Conservation (phyloP, 2,113 vertebrate genomes). For the Arizona elegans region DNA sequence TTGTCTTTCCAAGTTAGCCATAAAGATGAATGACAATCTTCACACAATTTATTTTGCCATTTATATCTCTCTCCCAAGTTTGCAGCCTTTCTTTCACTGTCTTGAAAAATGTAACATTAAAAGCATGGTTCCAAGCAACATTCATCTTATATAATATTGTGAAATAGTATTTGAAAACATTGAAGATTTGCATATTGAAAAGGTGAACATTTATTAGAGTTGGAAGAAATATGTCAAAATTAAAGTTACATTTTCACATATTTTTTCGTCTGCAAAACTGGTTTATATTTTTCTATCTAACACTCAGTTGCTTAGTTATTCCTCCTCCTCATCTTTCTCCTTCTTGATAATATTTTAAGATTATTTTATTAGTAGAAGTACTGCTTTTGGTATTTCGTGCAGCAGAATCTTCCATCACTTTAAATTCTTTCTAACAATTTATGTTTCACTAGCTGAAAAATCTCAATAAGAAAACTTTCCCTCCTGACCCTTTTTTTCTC, state of each 20-base stretch:
- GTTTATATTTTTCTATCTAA: background rate
- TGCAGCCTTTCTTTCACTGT: constrained; percentile 12
- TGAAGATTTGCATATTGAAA: constrained; percentile 3
- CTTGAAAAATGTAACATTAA: background rate
- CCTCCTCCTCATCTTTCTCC: background rate
- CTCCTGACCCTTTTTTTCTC: background rate
- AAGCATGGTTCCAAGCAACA: background rate
- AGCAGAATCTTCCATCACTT: background rate
- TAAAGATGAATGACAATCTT: background rate
- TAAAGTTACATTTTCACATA: constrained; percentile 16
- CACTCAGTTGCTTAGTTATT: constrained; percentile 22
- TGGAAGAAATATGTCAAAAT: background rate
- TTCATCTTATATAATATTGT: background rate
- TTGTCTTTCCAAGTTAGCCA: background rate
- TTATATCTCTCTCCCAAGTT: constrained; percentile 4
- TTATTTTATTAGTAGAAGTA: background rate
- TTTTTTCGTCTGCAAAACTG: background rate
- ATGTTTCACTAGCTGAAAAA: background rate
- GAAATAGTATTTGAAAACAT: background rate
- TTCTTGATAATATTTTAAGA: background rate
- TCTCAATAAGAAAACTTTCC: background rate
- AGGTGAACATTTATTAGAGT: background rate
- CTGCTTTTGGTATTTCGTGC: background rate
- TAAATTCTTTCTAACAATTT: background rate
- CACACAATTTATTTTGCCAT: background rate